These are phyloP conservation scores for Helicolenus hilgendorfi DNA, from an alignment of 2,797 vertebrate species.

Conservation along the genomic window DNA sequence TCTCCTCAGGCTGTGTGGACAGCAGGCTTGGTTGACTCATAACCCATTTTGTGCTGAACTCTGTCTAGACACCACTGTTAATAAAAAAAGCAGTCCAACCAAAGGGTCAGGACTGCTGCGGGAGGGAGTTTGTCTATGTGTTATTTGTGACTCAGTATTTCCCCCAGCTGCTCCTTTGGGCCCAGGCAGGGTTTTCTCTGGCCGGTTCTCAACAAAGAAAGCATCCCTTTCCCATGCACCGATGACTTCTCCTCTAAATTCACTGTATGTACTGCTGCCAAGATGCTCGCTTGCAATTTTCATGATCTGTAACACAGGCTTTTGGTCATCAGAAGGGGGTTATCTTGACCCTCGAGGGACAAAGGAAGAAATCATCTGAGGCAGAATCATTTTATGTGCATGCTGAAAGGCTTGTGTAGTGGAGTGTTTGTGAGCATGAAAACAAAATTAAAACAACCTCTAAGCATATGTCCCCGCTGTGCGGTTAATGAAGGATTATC, in stretches of 20 bases:
- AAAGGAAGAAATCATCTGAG: neutral
- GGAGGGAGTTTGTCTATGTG: constrained; percentile 18
- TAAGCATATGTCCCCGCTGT: neutral
- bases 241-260: constrained; percentile 45
- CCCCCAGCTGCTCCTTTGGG: constrained; percentile 71
- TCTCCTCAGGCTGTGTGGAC: constrained; percentile 33
- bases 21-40: constrained; percentile 12
- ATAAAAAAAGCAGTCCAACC: constrained; percentile 12
- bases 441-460: neutral
- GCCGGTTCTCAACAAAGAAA: constrained; percentile 41
- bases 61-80: constrained; percentile 61
- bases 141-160: constrained; percentile 66
- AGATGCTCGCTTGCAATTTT: constrained; percentile 23
- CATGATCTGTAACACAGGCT: constrained; percentile 2
- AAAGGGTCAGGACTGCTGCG: constrained; percentile 17
- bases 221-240: constrained; percentile 55
- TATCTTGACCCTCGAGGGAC: constrained; percentile 5
- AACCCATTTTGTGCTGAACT: neutral
- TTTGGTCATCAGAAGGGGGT: constrained; percentile 1
- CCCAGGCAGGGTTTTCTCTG: constrained; percentile 52
- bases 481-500: neutral
- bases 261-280: constrained; percentile 25
- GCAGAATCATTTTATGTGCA: neutral
- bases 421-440: neutral
- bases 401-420: neutral